Evolutionary conservation across 2,113 vertebrate species (phyloP).

Genomic region (Alligator mississippiensis): DNA sequence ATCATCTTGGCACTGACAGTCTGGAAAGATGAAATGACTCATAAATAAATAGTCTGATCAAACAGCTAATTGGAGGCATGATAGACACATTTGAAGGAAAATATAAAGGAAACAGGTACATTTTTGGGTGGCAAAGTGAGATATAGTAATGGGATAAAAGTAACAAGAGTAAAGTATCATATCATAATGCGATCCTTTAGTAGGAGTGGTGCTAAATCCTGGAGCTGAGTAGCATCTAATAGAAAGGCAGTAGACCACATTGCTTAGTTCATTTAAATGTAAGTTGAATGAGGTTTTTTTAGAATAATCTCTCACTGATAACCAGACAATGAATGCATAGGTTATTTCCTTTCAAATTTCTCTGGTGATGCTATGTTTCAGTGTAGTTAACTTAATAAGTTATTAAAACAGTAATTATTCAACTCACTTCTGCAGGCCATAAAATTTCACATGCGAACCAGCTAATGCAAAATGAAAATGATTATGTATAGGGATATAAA

Average conservation of each 20-base stretch:
- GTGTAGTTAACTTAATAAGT: slow-evolving; percentile 20
- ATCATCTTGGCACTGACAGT: background rate
- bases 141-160: background rate
- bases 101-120: background rate
- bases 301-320: slow-evolving; percentile 2
- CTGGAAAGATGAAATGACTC: background rate
- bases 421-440: background rate
- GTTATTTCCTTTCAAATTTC: background rate
- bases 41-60: background rate
- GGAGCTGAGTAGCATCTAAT: background rate
- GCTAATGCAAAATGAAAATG: slow-evolving; percentile 22
- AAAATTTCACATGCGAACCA: slow-evolving; percentile 10
- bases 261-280: background rate
- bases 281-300: background rate
- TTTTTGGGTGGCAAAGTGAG: background rate
- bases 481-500: background rate
- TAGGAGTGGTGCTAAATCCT: background rate
- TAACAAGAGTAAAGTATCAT: background rate
- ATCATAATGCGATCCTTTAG: background rate
- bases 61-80: background rate
- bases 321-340: background rate
- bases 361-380: background rate
- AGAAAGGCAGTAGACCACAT: background rate
- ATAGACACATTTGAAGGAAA: background rate
- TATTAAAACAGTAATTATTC: slow-evolving; percentile 28